Conservation (phyloP, 2,113 vertebrate genomes). For the Lagopus leucura region DNA sequence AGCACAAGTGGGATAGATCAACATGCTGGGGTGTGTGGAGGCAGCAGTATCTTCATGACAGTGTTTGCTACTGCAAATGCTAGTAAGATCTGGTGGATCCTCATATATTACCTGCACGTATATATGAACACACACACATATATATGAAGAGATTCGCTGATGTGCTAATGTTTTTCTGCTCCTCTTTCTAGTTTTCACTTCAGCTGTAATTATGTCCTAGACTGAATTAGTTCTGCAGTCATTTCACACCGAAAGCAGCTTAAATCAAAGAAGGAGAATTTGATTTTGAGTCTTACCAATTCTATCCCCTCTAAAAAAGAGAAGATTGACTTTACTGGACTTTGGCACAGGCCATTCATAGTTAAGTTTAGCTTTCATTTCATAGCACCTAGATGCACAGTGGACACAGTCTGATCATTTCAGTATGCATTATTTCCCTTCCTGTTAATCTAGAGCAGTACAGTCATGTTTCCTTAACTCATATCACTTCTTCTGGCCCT, state of each 20-base stretch:
- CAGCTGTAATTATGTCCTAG: neutral
- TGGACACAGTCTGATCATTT: neutral
- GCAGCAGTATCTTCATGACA: neutral
- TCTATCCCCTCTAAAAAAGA: neutral
- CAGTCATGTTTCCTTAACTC: neutral
- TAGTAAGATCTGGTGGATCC: neutral
- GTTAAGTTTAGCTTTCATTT: neutral
- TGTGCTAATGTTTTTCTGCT: neutral
- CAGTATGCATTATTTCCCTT: neutral
- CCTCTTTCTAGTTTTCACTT: slow-evolving; percentile 24
- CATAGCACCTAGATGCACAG: neutral
- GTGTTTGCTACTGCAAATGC: neutral
- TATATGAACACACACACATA: neutral
- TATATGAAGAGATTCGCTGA: neutral
- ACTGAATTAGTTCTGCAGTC: neutral
- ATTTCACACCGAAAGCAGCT: neutral
- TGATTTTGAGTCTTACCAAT: neutral
- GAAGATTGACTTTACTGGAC: neutral
- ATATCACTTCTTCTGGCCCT: neutral
- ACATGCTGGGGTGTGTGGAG: neutral
- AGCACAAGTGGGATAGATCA: neutral
- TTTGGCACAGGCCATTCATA: neutral
- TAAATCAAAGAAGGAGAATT: neutral
- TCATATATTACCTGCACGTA: no score
- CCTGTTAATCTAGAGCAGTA: neutral